Base-by-base conservation (phyloP, 2,113 vertebrate species). In the Erythrocercus mccallii region DNA sequence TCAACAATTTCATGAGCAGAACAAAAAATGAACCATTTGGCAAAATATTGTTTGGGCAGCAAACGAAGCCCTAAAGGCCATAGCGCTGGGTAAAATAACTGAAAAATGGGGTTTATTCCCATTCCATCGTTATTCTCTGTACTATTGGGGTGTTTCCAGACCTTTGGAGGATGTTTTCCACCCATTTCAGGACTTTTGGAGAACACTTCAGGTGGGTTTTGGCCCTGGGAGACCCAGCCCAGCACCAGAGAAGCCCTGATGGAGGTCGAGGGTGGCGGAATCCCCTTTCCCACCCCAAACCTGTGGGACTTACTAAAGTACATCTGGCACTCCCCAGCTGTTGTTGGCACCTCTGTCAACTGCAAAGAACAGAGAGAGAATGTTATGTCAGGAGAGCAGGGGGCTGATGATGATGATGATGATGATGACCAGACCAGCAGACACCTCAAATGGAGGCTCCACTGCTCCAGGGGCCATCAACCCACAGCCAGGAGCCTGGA, bases 51-150 rank as follows among this genome's bases (percentile, higher is more conserved):
- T 85, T 40, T 19, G 37, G 45, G 72, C 28, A 53, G 38, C 18
- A 78, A 69, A n/a, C 0, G 0, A 13, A 40, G n/a, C n/a, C 78
- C 21, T 31, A 42, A 40, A 45, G 40, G 5, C 8, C n/a, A 6
- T 0, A 11, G 10, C 1, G 51, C 6, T 8, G 42, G 61, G 28
- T 28, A 27, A 68, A 68, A 47, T 5, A 38, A 18, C 24, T 27
- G 38, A 31, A 70, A 70, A 60, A 4, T 2, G 6, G 23, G 61
- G 3, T 65, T 76, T 25, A 28, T 38, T 45, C 11, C 28, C 45
- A 58, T 24, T 20, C 37, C n/a, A 17, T 38, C 37, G 4, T 51
- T 21, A 18, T 53, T 38, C 12, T 58, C 9, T 68, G 24, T n/a
- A 38, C 11, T 53, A 2, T 0, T 60, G 40, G n/a, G 10, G 1